A percentile compares a stretch with the other conserved stretches of the same genome.
Evolutionary conservation across 1,140 invertebrate genomes (phyloP).

Genomic region (Leptinotarsa defecta): DNA sequence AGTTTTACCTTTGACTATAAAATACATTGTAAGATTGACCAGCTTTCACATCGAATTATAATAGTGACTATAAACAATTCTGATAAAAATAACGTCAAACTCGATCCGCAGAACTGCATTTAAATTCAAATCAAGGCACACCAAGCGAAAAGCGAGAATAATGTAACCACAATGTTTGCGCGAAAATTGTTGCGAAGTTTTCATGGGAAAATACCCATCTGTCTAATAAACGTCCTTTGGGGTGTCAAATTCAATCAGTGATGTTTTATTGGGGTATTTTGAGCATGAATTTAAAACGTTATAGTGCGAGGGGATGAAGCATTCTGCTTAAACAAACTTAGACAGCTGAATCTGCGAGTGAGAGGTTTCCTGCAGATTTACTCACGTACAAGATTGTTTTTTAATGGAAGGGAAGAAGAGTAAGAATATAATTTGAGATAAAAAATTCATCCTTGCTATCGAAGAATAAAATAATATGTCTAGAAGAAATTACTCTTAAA

Average conservation of each 20-base stretch:
- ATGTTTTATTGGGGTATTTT: constrained; percentile 45
- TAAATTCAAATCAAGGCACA: constrained; percentile 12
- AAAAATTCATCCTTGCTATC: too few relatives aligned
- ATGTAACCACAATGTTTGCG: constrained; percentile 39
- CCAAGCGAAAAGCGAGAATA: constrained; percentile 14
- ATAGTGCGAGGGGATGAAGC: constrained; percentile 1
- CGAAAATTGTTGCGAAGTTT: constrained; percentile 36
- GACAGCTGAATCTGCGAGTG: not conserved
- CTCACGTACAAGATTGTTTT: not conserved
- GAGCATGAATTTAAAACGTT: constrained; percentile 39
- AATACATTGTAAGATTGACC: too few relatives aligned
- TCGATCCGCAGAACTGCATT: not conserved
- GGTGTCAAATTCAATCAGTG: constrained; percentile 46
- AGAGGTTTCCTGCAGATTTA: not conserved
- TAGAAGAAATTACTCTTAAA: too few relatives aligned
- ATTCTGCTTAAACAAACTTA: constrained; percentile 6
- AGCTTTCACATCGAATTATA: too few relatives aligned
- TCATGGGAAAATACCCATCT: constrained; percentile 41
- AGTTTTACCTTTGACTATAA: too few relatives aligned
- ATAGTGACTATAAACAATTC: too few relatives aligned
- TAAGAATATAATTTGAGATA: not conserved
- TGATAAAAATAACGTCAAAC: not conserved
- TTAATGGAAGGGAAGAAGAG: not conserved
- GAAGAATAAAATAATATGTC: too few relatives aligned
- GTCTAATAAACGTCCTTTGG: constrained; percentile 42